A percentile compares a stretch with the other conserved stretches of the same genome.
Evolutionary conservation across 35 echinoderm and acorn worm genomes (phyloP).

Genomic region (Patiria miniata): DNA sequence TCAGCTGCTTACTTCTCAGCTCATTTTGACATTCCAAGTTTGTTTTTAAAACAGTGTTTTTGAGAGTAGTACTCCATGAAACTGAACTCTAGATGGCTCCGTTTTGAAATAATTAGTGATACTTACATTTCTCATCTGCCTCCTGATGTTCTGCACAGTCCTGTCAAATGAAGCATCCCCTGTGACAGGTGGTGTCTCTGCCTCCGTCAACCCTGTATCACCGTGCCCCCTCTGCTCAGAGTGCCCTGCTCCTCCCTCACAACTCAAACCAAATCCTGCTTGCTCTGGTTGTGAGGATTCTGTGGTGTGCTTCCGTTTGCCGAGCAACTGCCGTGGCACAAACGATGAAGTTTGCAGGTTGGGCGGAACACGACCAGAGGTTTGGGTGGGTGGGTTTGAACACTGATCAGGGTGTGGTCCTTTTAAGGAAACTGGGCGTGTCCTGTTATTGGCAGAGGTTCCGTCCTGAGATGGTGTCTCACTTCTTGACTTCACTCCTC

Average conservation of each 20-base stretch:
- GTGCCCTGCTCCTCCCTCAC: not conserved
- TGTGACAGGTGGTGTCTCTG: not conserved
- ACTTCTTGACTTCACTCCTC: too few relatives aligned
- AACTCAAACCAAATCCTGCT: too few relatives aligned
- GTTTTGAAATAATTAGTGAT: too few relatives aligned
- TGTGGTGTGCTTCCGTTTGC: not conserved
- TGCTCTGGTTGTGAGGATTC: constrained; percentile 12
- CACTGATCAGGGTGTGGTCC: not conserved
- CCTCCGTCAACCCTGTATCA: not conserved
- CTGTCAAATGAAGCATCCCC: constrained; percentile 38
- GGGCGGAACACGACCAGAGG: not conserved
- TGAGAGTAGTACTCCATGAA: too few relatives aligned
- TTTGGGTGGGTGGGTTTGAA: not conserved
- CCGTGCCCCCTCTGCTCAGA: not conserved
- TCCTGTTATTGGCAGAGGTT: not conserved
- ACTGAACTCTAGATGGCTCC: too few relatives aligned
- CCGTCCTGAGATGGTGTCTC: not conserved
- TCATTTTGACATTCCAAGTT: too few relatives aligned
- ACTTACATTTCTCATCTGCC: constrained; percentile 25
- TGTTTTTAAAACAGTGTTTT: too few relatives aligned
- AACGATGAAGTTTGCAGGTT: not conserved
- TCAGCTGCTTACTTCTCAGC: too few relatives aligned
- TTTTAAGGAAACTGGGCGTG: not conserved
- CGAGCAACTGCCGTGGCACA: not conserved
- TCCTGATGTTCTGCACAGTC: constrained; percentile 15